Base-by-base conservation (phyloP, 2,797 vertebrate species). In the Chaetodon trifasciatus region DNA sequence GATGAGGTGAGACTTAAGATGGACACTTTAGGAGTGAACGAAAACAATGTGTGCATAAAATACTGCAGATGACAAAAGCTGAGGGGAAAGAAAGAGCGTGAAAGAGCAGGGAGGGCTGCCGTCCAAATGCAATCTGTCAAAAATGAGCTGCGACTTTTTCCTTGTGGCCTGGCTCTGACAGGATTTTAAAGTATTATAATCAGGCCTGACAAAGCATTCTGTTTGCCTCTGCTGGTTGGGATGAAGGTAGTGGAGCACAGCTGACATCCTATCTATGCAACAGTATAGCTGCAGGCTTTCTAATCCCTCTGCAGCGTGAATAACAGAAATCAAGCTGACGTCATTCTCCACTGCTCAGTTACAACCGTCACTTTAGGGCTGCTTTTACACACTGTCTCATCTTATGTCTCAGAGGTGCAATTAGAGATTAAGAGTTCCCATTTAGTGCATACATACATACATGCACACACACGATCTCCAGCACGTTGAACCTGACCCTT, bases 271-370 rank as follows among this genome's bases (percentile, higher is more conserved):
- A 46, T 56, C 21, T 37, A 49, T 10, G n/a, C 21, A 65, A 55
- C 62, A 21, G 37, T 49, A 42, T 19, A 56, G 40, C 57, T 74
- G 50, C 28, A 56, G 75, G 23, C 49, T 77, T 49, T 67, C 3
- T 77, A 71, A 82, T 82, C 73, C 77, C n/a, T 62, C 61, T 64
- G 68, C 70, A 66, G 77, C 65, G 37, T 76, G 56, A 65, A 65
- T 47, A 77, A 75, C 60, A 52, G n/a, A 77, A 69, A 79, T 83
- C 73, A 40, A 76, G 52, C 16, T 78, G 68, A 75, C 42, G 8
- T 68, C 68, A 76, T 17, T 32, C 46, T 67, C 40, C 24, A 21
- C 52, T 42, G 44, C 35, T 72, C 64, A 52, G 13, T 81, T 76
- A 70, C 63, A 63, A 24, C 3, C 1, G 21, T 3, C 19, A 55